Base-by-base conservation (phyloP, 1,140 invertebrate species). In the Luehdorfia chinensis region DNA sequence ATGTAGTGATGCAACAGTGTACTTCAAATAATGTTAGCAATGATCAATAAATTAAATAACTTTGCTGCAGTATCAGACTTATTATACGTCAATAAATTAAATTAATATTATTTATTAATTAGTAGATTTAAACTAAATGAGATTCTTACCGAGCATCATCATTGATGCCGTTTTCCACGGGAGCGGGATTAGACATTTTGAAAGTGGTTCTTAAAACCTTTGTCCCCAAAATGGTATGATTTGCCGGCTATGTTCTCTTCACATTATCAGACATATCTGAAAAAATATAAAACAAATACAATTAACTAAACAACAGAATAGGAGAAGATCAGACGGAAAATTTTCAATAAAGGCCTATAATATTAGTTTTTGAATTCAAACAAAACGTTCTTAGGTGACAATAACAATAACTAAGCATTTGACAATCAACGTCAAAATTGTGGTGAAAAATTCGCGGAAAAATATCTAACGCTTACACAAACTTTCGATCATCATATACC, bases 81-180 rank as follows among this genome's bases (percentile, higher is more conserved):
- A n/a, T n/a, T n/a, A n/a, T n/a, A n/a, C n/a, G n/a, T n/a, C n/a
- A n/a, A n/a, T n/a, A n/a, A n/a, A n/a, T n/a, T n/a, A n/a, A n/a
- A n/a, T n/a, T n/a, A n/a, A n/a, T n/a, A n/a, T n/a, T n/a, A n/a
- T n/a, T n/a, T n/a, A n/a, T n/a, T n/a, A n/a, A n/a, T n/a, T n/a
- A n/a, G n/a, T n/a, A n/a, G n/a, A n/a, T n/a, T n/a, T n/a, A n/a
- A n/a, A n/a, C n/a, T n/a, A n/a, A n/a, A 4, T 23, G 46, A 46
- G 39, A 46, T 48, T 50, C 63, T n/a, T 69, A 80, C 76, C 72
- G 65, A 25, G 48, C 44, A 14, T 80, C 75, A 12, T 78, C 73
- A n/a, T 50, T 58, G 15, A 72, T 55, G 1, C 76, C 76, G 43
- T 73, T 80, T 65, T 80, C 75, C 9, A 73, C 64, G 6, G 68